Percentiles rank a stretch among this genome's conserved stretches.
Evolutionary conservation across 2,888 invertebrate species (phyloP).

Genomic region (Electrophaes corylata): DNA sequence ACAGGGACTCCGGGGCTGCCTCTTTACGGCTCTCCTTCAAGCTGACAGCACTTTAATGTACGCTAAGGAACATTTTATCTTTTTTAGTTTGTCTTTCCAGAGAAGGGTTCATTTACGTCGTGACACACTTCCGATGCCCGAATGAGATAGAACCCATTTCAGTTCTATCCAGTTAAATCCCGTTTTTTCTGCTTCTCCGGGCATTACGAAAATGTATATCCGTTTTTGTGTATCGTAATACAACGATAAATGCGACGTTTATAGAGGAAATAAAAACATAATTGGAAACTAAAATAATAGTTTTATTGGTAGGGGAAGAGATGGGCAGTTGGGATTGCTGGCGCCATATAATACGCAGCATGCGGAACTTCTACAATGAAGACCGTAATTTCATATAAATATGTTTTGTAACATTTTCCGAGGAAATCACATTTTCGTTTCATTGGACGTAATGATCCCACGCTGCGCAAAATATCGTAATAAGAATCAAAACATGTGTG

Average conservation of each 20-base stretch:
- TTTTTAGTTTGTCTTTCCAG: constrained; percentile 74
- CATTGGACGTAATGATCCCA: constrained; percentile 40
- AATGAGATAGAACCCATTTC: constrained; percentile 69
- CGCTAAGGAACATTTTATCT: constrained; percentile 80
- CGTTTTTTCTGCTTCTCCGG: constrained; percentile 58
- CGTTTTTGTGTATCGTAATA: constrained; percentile 18
- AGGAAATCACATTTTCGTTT: constrained; percentile 33
- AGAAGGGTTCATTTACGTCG: constrained; percentile 77
- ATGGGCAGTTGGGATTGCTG: constrained; percentile 54
- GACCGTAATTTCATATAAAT: constrained; percentile 36
- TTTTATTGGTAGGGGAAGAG: constrained; percentile 56
- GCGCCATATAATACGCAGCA: constrained; percentile 62
- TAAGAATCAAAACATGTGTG: constrained; percentile 38
- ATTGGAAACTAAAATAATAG: constrained; percentile 49
- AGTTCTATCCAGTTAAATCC: constrained; percentile 59
- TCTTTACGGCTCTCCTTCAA: constrained; percentile 74
- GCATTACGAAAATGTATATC: constrained; percentile 46
- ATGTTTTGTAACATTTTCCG: constrained; percentile 24
- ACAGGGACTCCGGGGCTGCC: constrained; percentile 57
- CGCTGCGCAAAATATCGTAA: constrained; percentile 39
- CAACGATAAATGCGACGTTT: constrained; percentile 46
- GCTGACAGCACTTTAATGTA: constrained; percentile 77
- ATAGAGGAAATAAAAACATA: constrained; percentile 58
- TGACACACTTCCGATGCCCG: constrained; percentile 73
- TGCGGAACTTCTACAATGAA: constrained; percentile 32